Base-by-base conservation (phyloP, 2,113 vertebrate genomes). In the Labrus mixtus region DNA sequence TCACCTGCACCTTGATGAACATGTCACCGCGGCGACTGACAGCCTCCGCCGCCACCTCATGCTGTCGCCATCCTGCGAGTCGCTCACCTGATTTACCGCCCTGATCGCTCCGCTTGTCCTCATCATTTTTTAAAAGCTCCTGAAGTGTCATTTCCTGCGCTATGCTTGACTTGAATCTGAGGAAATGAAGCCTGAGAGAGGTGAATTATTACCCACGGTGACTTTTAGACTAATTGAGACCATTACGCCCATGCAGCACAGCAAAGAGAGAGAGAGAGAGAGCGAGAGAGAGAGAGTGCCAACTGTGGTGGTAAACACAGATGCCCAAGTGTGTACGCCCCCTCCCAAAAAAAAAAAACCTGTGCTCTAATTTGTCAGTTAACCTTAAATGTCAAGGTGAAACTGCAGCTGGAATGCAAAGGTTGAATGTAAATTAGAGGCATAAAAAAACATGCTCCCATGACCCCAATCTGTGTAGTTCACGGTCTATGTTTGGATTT, bases 361-460 rank as follows among this genome's bases (percentile, higher is more conserved):
- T 1, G 11, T 1, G 5, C 70, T 84, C 81, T 87, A 89, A 91
- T 92, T 89, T 90, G 82, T 88, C 90, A 73, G 82, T 90, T 93
- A 90, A 92, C 90, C 89, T 91, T 79, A 91, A 88, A 88, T 90
- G 91, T 88, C 91, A 91, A 90, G 90, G 90, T 92, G 88, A 89
- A 77, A 73, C 60, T 73, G 65, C 71, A 48, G 65, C 75, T 63
- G 75, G 65, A 86, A 85, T 80, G 82, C 79, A 85, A 89, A 90
- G 90, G 87, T 87, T 79, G 76, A 79, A 91, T 91, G 82, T 79
- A 92, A 92, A 93, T 92, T 64, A 86, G 76, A 10, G 67, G 76
- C 81, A 53, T 87, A 76, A 78, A 69, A 76, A 85, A 87, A 86
- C 76, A 82, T 54, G 75, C 75, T 85, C 76, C 8, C 60, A 0